Evolutionary conservation across 2,888 invertebrate species (phyloP).

Genomic region (Cosmorhoe ocellata): DNA sequence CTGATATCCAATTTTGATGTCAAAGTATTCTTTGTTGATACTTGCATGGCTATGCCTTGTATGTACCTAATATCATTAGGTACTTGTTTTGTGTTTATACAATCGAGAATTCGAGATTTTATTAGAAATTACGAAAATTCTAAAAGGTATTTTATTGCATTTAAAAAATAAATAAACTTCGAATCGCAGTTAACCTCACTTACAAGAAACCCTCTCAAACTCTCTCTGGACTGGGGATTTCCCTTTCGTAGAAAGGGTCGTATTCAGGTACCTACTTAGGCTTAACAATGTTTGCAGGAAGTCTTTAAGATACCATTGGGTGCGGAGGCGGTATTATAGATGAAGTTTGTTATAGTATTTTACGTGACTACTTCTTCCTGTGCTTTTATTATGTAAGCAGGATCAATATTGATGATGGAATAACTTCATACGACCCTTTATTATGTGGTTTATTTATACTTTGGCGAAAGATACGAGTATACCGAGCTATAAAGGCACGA

Average conservation of each 20-base stretch:
- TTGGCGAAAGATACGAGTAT: no score
- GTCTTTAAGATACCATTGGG: slow-evolving; percentile 22
- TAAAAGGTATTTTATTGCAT: no score
- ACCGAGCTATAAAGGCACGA: no score
- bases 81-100: no score
- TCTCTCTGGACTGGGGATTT: slow-evolving; percentile 12
- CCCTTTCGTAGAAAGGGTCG: slow-evolving; percentile 15
- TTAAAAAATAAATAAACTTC: no score
- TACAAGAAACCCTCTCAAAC: slow-evolving; percentile 17
- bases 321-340: slow-evolving; percentile 15
- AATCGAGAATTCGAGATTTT: no score
- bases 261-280: slow-evolving; percentile 12
- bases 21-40: neutral
- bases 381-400: slow-evolving; percentile 9
- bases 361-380: slow-evolving; percentile 22
- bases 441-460: no score
- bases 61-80: no score
- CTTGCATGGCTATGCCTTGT: no score
- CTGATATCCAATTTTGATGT: neutral
- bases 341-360: slow-evolving; percentile 12
- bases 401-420: slow-evolving; percentile 18
- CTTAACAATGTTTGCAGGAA: slow-evolving; percentile 28
- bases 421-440: slow-evolving; percentile 1
- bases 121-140: no score
- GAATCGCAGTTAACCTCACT: no score